Conservation (phyloP, 1,140 invertebrate species). For the Meteorus sp. region DNA sequence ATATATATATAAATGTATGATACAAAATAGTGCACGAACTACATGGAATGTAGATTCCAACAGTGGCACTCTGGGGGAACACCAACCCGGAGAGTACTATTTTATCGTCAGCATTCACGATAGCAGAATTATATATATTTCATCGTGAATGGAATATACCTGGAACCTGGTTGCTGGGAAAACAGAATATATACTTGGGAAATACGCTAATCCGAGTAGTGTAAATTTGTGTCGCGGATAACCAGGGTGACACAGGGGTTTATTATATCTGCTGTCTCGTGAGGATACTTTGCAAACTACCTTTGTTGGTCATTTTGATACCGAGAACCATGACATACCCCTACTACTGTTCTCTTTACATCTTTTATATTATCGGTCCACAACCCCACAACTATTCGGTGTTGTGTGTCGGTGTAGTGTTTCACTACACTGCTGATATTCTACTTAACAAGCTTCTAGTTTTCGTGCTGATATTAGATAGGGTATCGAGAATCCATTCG, state of each 20-base stretch:
- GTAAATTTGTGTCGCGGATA: constrained; percentile 9
- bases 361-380: neutral
- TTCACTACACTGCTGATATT: too few relatives aligned
- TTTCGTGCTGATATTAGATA: too few relatives aligned
- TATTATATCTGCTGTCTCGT: neutral
- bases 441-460: too few relatives aligned
- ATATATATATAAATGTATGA: too few relatives aligned
- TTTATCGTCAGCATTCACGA: constrained; percentile 5
- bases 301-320: neutral
- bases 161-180: neutral
- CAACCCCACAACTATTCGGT: neutral
- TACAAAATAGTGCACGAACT: constrained; percentile 1
- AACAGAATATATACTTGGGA: neutral
- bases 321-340: neutral
- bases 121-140: constrained; percentile 16
- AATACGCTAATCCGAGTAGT: neutral
- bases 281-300: neutral
- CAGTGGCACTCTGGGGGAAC: constrained; percentile 6
- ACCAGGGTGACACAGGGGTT: neutral
- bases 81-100: constrained; percentile 13
- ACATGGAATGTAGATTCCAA: constrained; percentile 8
- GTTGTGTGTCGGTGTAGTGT: too few relatives aligned
- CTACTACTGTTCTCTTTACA: neutral
- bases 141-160: neutral
- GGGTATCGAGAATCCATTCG: too few relatives aligned